phyloP scores from a whole-genome alignment of 2,797 vertebrate genomes.

The Busarellus nigricollis region DNA sequence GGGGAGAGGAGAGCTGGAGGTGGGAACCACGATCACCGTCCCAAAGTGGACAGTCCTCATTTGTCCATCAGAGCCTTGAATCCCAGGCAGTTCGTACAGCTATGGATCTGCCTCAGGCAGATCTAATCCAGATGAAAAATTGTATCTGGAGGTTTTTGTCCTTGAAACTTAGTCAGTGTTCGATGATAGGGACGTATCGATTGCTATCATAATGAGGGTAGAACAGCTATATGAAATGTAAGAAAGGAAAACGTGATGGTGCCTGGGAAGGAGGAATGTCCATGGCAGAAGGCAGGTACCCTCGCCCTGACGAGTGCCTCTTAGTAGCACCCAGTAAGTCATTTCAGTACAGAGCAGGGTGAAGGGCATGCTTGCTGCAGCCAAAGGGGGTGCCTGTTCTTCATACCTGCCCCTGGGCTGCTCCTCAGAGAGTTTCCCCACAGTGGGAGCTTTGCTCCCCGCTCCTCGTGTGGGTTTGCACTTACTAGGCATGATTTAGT shows the following conservation, averaged over 20 bases:
- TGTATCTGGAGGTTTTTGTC: neutral
- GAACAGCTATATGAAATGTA: neutral
- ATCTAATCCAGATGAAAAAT: neutral
- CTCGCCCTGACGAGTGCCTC: fast-evolving
- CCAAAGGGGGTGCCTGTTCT: fast-evolving
- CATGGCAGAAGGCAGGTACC: neutral
- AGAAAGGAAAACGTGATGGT: neutral
- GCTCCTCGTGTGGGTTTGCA: fast-evolving
- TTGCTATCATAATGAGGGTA: neutral
- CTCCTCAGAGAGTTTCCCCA: neutral
- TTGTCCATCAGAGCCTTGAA: fast-evolving
- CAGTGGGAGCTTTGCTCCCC: neutral
- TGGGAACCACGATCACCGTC: fast-evolving
- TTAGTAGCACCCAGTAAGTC: neutral
- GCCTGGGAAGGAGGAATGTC: neutral
- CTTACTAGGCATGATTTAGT: neutral
- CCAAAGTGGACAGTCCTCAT: neutral
- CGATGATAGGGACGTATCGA: neutral
- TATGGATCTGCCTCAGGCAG: neutral
- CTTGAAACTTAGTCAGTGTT: neutral
- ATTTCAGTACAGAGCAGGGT: neutral
- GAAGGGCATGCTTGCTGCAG: neutral
- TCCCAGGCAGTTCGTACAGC: neutral
- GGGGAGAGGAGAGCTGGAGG: neutral
- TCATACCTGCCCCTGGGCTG: neutral